Base-by-base conservation (phyloP, 2,888 invertebrate species). In the Melanchra persicariae region DNA sequence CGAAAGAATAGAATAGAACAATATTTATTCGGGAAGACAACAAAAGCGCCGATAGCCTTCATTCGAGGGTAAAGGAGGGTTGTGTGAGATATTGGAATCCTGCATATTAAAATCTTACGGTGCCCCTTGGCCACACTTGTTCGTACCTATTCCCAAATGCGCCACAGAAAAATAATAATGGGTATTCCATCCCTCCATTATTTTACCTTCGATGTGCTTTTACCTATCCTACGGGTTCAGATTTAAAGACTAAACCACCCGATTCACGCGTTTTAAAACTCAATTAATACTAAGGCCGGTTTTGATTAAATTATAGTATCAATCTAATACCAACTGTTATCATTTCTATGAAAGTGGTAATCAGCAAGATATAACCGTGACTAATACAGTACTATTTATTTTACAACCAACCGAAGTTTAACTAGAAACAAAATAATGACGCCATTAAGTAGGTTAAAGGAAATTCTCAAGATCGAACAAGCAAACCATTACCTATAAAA, bases 291-390 rank as follows among this genome's bases (percentile, higher is more conserved):
- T n/a, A n/a, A n/a, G n/a, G n/a, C n/a, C 22, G 12, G 34, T 19
- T 15, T n/a, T 40, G 10, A n/a, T n/a, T 54, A 43, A 40, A 54
- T 24, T 43, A n/a, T 74, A n/a, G 52, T 45, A 19, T 40, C 57
- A 51, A 22, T 40, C 37, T 19, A 57, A 65, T 65, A 69, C 8
- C 2, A 62, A 52, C 49, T 55, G 62, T 66, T 78, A 79, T 78
- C 62, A 62, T 65, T 79, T 65, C 61, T 61, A 62, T 66, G 30
- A 49, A 74, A 54, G 22, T n/a, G 10, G 26, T 47, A 49, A 74
- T 74, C 69, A 51, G 51, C 45, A 40, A 62, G 47, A 58, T 61
- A 65, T 79, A 79, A 52, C 52, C 64, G 37, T 77, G 77, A 75
- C 64, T 65, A 70, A 62, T 37, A n/a, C 12, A n/a, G 22, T 60